Evolutionary conservation across 1,140 invertebrate species (phyloP), one percentile per base, ranked within the genome.

Genomic region (Megathymus violae): DNA sequence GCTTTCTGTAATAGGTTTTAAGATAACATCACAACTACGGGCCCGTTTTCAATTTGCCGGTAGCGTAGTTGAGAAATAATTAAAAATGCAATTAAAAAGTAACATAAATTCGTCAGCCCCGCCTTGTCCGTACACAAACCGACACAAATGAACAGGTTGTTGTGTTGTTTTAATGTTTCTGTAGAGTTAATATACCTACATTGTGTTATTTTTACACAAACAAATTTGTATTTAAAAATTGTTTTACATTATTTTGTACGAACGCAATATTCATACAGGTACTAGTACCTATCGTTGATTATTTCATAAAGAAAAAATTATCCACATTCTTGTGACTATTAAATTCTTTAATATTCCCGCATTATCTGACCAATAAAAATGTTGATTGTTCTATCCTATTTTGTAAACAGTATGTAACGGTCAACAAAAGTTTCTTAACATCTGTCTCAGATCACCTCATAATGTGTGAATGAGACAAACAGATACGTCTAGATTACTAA

Each of bases 71-170:
- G 79, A 75, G 78, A 87, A 86, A 87, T 85, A 87, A 89, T 89
- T 87, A 86, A 85, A 87, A 89, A 89, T 69, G 80, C 78, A 89
- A 89, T 89, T 87, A 89, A 81, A 85, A 80, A 64, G 31, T 54
- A 47, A 64, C 82, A 83, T 89, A 89, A 89, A 89, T 87, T 83
- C 86, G 65, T 89, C 84, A 82, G 56, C 43, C 31, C 56, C 59
- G 69, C 80, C 67, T 76, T 64, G 72, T 69, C 71, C 74, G 72
- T 78, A 86, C 69, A 67, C 61, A 52, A 62, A 67, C 69, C 65
- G 74, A 59, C 43, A 82, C 79, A 81, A 80, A 80, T 76, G 76
- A 76, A 73, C 71, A 67, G 58, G 63, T 68, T 59, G 62, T 71
- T 72, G 67, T 76, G 69, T 78, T 70, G 69, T 76, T 76, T 77